A percentile compares a stretch with the other conserved stretches of the same genome.
Conservation (phyloP, 1,140 invertebrate species). For the Tenebrio molitor region DNA sequence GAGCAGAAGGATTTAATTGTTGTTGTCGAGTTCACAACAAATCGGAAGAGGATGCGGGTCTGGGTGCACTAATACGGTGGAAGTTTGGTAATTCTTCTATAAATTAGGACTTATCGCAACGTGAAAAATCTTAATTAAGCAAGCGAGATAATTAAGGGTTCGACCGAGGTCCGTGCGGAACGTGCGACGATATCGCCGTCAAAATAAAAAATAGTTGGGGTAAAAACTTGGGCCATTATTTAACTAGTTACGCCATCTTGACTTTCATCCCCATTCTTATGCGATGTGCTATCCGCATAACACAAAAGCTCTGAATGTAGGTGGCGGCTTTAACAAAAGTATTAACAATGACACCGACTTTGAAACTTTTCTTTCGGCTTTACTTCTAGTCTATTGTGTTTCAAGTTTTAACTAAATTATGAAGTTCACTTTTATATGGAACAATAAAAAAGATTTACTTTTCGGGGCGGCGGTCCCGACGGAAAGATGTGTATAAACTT, state of each 20-base stretch:
- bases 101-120: slow-evolving; percentile 2
- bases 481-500: slow-evolving; percentile 41
- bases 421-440: slow-evolving; percentile 47
- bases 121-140: slow-evolving; percentile 1
- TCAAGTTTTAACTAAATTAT: slow-evolving; percentile 53
- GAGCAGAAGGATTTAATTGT: too few relatives aligned
- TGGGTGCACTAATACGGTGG: too few relatives aligned
- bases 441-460: slow-evolving; percentile 50
- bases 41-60: too few relatives aligned
- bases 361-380: slow-evolving; percentile 49
- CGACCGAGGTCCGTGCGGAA: background rate
- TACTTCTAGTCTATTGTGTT: slow-evolving; percentile 46
- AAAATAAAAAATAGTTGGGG: slow-evolving; percentile 34
- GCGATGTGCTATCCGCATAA: slow-evolving; percentile 3
- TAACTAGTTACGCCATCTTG: slow-evolving; percentile 31
- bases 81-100: background rate
- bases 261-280: slow-evolving; percentile 24
- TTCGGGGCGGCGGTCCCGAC: background rate
- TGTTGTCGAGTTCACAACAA: too few relatives aligned
- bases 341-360: slow-evolving; percentile 51
- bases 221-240: slow-evolving; percentile 33
- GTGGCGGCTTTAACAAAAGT: slow-evolving; percentile 45
- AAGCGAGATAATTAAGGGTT: slow-evolving; percentile 3
- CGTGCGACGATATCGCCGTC: slow-evolving; percentile 7
- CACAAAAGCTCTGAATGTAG: slow-evolving; percentile 41